A percentile compares a stretch with the other conserved stretches of the same genome.
phyloP scores from a whole-genome alignment of 1,140 invertebrate genomes.

The Ceratosolen fusciceps region DNA sequence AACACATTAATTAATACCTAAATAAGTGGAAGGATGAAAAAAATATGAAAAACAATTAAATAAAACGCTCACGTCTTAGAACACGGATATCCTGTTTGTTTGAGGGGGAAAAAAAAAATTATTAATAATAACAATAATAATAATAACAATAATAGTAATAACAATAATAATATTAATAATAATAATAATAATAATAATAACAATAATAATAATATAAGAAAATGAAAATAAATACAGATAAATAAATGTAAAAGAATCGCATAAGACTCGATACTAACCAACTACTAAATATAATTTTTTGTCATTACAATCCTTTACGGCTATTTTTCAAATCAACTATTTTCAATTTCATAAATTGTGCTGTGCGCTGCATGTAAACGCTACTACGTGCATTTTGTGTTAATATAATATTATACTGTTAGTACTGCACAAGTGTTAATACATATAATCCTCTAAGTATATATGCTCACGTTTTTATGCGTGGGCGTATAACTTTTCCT shows the following conservation, averaged over 20 bases:
- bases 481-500: background rate
- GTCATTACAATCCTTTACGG: background rate
- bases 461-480: background rate
- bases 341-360: constrained; percentile 30
- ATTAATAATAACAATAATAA: too few species aligned
- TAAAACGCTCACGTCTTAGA: too few species aligned
- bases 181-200: constrained; percentile 12
- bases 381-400: constrained; percentile 33
- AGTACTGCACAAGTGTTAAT: constrained; percentile 35
- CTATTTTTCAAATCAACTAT: constrained; percentile 29
- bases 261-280: background rate
- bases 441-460: background rate
- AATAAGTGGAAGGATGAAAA: too few species aligned
- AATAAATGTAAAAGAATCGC: background rate
- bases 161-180: too few species aligned
- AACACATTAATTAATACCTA: too few species aligned
- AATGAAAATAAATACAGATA: background rate
- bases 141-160: too few species aligned
- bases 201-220: constrained; percentile 7
- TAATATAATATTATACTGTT: constrained; percentile 30
- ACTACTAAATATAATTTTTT: constrained; percentile 1
- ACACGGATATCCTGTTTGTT: too few species aligned
- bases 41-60: too few species aligned
- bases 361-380: constrained; percentile 37
- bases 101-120: too few species aligned